These are phyloP conservation scores for Amphimallon solstitiale DNA, from an alignment of 2,888 invertebrate genomes.

Conservation along the genomic window DNA sequence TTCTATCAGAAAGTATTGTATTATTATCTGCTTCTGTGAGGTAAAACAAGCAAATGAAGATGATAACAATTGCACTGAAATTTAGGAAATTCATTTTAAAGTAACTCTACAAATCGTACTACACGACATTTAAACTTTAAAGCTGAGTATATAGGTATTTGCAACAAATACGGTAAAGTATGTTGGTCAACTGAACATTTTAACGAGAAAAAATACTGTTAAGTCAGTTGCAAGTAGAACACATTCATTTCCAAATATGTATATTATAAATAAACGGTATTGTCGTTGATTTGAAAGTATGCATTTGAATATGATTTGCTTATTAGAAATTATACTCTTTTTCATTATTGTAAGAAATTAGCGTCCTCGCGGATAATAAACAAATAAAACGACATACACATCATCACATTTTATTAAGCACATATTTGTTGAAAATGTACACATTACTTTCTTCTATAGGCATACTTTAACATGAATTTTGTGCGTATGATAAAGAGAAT, in stretches of 20 bases:
- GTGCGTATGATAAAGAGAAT: conserved; percentile 76
- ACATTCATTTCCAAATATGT: too few species aligned
- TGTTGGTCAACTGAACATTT: too few species aligned
- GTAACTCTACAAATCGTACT: not conserved
- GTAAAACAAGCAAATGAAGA: not conserved
- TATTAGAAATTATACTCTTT: too few species aligned
- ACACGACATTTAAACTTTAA: not conserved
- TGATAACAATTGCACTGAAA: not conserved
- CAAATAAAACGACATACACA: too few species aligned
- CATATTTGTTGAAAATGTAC: conserved; percentile 1
- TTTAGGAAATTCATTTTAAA: not conserved
- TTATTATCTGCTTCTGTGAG: not conserved
- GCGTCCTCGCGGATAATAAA: too few species aligned
- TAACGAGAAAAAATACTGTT: too few species aligned
- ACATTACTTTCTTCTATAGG: not conserved
- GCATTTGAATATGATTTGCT: too few species aligned
- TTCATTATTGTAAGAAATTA: too few species aligned
- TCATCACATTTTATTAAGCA: not conserved
- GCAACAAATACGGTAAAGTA: not conserved
- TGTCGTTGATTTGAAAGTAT: too few species aligned
- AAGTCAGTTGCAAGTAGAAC: too few species aligned
- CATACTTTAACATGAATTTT: conserved; percentile 68
- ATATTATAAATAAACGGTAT: too few species aligned
- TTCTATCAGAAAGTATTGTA: not conserved
- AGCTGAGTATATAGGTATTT: not conserved